Base-by-base conservation (phyloP, 2,888 invertebrate species). In the Archips xylosteana region DNA sequence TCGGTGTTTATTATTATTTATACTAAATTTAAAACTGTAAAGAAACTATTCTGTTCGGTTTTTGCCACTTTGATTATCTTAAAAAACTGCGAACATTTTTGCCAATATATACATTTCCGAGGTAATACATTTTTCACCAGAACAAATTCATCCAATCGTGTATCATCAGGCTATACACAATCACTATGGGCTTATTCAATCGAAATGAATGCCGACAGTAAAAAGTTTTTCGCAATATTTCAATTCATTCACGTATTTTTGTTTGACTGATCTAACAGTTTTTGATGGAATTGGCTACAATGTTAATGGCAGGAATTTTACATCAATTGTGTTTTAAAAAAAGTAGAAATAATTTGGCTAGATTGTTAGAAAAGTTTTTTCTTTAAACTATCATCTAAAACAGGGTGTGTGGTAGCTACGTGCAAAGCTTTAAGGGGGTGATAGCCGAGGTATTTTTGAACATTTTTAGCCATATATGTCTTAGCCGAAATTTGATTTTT, bases 91-190 rank as follows among this genome's bases (percentile, higher is more conserved):
- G 23, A 23, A 23, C 42, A 42, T 62, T 39, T 62, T 62, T 9
- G 2, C 15, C 10, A 61, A 9, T 0, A n/a, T 23, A 1, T 4
- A 13, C 6, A 66, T 54, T 32, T 57, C 15, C 54, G 39, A 57
- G 23, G 39, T 42, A 42, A 66, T 32, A 45, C 10, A 57, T 54
- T 13, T 57, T 57, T 57, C 62, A 45, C 62, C 12, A 45, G 45
- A 45, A 15, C 4, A 39, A 66, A 66, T 67, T 63, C 63, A 63
- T n/a, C 42, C 66, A 66, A 66, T 66, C 66, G 42, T 65, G 57
- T 66, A 42, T 32, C 42, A 66, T 42, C 66, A 39, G 51, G 54
- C 65, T 51, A 54, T 54, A 54, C 39, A 54, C 42, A 57, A 57
- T 57, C 57, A 42, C 66, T 66, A 57, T 32, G 66, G 42, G 66